phyloP scores from a whole-genome alignment of 2,888 invertebrate species.

The Ethmia dodecea region DNA sequence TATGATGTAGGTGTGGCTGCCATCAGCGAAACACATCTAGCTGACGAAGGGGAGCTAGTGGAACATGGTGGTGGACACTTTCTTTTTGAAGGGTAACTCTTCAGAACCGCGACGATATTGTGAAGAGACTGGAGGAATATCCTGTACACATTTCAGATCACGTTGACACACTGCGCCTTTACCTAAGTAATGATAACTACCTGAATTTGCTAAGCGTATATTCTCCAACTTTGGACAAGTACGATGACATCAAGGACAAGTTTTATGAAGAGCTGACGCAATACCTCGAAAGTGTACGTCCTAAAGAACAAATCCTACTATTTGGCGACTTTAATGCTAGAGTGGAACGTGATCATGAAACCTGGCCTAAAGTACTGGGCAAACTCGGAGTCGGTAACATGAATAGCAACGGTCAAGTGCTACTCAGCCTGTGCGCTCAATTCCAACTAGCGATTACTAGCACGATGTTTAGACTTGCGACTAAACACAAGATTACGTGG shows the following conservation, averaged over 20 bases:
- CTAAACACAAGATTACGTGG: constrained; percentile 19
- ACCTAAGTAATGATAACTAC: constrained; percentile 18
- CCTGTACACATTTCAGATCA: constrained; percentile 15
- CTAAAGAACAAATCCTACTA: constrained; percentile 12
- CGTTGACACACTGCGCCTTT: constrained; percentile 14
- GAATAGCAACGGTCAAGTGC: constrained; percentile 11
- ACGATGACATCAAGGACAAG: constrained; percentile 2
- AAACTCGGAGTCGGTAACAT: constrained; percentile 17
- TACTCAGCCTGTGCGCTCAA: constrained; percentile 15
- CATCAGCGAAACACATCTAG: constrained; percentile 19
- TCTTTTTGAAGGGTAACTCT: constrained; percentile 13
- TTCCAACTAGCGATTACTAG: constrained; percentile 13
- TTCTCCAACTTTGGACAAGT: constrained; percentile 19
- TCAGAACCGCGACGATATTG: constrained; percentile 6
- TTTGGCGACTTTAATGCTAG: constrained; percentile 19
- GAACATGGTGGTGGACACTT: constrained; percentile 12
- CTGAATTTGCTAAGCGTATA: constrained; percentile 26
- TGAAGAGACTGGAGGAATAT: constrained; percentile 1
- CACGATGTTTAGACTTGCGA: constrained; percentile 12
- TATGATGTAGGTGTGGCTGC: constrained; percentile 20
- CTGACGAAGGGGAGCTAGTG: constrained; percentile 11
- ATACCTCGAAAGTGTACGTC: background rate
- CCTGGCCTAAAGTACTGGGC: constrained; percentile 18
- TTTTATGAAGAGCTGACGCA: constrained; percentile 2
- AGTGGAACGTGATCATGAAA: constrained; percentile 12